These are phyloP conservation scores for Cephalopachus bancanus DNA, from an alignment of 2,797 vertebrate species.

Conservation along the genomic window DNA sequence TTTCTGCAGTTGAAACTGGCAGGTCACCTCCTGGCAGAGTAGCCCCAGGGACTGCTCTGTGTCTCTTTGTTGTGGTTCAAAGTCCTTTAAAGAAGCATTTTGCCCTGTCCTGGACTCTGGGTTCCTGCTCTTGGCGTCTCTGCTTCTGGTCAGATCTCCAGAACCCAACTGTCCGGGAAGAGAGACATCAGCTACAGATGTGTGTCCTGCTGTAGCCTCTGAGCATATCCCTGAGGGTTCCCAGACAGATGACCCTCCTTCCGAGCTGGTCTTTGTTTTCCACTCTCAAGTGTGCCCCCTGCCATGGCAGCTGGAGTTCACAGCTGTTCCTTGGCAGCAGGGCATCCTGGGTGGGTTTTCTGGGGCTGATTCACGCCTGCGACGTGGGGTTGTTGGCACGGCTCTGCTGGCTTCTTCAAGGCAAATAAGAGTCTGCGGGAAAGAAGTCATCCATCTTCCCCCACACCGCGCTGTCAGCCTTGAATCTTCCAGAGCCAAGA, in stretches of 20 bases:
- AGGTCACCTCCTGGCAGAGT: background rate
- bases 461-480: background rate
- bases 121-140: background rate
- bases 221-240: fast-evolving
- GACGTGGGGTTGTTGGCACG: too few relatives aligned
- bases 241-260: background rate
- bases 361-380: conserved; percentile 2
- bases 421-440: conserved; percentile 18
- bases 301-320: conserved; percentile 69
- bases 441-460: background rate
- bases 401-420: background rate
- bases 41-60: background rate
- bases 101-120: background rate
- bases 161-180: background rate
- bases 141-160: background rate
- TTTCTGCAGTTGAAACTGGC: background rate
- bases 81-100: background rate
- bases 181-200: background rate
- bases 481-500: background rate
- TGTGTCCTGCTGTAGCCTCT: background rate
- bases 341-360: conserved; percentile 57
- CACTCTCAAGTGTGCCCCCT: background rate
- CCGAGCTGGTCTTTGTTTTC: background rate
- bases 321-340: conserved; percentile 7
- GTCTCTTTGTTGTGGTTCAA: background rate